Evolutionary conservation across 2,888 invertebrate genomes (phyloP), one percentile per base, ranked within the genome.

Genomic region (Diplolepis rosae): DNA sequence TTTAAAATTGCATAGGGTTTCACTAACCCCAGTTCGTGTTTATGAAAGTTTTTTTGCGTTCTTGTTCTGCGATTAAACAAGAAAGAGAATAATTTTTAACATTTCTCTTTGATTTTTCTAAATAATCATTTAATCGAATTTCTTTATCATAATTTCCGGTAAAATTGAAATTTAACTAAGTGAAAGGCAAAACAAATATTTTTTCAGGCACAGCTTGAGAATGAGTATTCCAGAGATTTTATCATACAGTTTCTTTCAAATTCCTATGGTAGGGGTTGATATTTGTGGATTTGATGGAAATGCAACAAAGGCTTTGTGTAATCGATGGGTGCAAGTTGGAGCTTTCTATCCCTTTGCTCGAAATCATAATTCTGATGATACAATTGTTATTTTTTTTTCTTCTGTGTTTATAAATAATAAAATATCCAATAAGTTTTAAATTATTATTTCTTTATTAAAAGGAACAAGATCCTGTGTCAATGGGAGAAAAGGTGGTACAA

Each of bases 291-390:
- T 96, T 88, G 91, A 92, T 79, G 93, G 92, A 0, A 93, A 96
- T 87, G 93, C 95, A 0, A 94, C 94, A 0, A 90, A 88, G 5
- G 90, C 93, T 52, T 89, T 96, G 22, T 96, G 96, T 89, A 93
- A 92, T 82, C 91, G 96, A 0, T 96, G 96, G 96, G 93, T 93
- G 91, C 95, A 96, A 86, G 91, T 96, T 5, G 96, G 96, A 0
- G 95, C 96, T 0, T 96, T 96, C 89, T 96, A 96, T 84, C 95
- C 96, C 0, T 96, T 96, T 89, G 92, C 95, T 0, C 91, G 96
- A 81, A 96, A 95, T 88, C 96, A 96, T 83, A 96, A 96, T 88
- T 92, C 92, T 0, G 93, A 93, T 78, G 87, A 91, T 66, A 91
- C 92, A 54, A 92, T 91, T 78, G 94, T 94, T 85, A 90, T 90